phyloP scores from a whole-genome alignment of 2,797 vertebrate genomes.

The Gymnodraco acuticeps region DNA sequence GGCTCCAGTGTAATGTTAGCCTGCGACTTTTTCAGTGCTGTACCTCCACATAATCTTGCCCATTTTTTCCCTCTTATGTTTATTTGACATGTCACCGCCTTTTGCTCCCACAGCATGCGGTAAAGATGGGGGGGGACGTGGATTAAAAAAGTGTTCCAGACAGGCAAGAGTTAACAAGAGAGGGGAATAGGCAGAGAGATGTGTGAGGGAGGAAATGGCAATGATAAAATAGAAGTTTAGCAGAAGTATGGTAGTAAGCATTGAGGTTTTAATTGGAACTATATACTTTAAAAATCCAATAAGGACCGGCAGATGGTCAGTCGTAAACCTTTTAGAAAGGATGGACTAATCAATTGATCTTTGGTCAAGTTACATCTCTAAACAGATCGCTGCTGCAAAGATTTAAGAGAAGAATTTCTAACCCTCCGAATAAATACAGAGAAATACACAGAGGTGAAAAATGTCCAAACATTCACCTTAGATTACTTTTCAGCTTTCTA shows the following conservation, averaged over 20 bases:
- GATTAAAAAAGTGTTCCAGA: conserved; percentile 23
- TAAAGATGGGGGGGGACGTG: conserved; percentile 2
- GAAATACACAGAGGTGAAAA: neutral
- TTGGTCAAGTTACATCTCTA: neutral
- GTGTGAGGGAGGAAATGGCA: neutral
- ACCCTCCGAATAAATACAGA: neutral
- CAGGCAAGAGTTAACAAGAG: conserved; percentile 29
- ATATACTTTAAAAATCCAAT: neutral
- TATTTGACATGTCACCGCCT: conserved; percentile 64
- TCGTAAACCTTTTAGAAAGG: neutral
- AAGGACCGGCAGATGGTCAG: neutral
- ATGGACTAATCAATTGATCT: neutral
- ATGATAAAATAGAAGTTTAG: conserved; percentile 24
- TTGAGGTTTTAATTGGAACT: conserved; percentile 3
- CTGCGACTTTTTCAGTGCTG: conserved; percentile 42
- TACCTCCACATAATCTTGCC: conserved; percentile 57
- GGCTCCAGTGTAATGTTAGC: conserved; percentile 42
- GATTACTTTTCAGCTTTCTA: conserved; percentile 53
- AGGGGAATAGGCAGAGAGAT: conserved; percentile 10
- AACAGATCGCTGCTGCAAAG: neutral
- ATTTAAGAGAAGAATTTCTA: neutral
- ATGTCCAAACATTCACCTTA: conserved; percentile 13
- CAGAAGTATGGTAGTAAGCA: conserved; percentile 28
- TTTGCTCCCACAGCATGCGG: conserved; percentile 32
- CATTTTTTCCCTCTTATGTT: conserved; percentile 56